Evolutionary conservation across 1,140 invertebrate species (phyloP), one percentile per base, ranked within the genome.

Genomic region (Ceratosolen solmsi): DNA sequence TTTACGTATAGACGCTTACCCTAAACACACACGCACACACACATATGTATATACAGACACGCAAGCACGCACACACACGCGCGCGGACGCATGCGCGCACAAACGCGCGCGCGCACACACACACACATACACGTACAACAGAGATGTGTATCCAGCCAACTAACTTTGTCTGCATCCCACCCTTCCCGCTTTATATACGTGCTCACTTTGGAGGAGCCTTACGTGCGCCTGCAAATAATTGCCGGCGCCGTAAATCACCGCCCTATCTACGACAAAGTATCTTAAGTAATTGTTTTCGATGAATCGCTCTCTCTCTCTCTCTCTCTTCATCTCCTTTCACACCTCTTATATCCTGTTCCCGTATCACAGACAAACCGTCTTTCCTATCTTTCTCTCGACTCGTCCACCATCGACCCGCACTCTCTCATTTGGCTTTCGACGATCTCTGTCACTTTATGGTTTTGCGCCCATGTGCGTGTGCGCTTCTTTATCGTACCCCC

Each of bases 211-310:
- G 11, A 46, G 41, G 41, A 71, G 54, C 74, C 58, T 79, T 79
- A 79, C 51, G 79, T 75, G 79, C 79, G 79, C 49, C 79, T 81
- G 79, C 72, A 58, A 81, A 81, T 81, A 81, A 81, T 81, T 75
- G 79, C 72, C 72, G 72, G 71, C 58, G 71, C 72, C 79, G 79
- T 81, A 81, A 81, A 81, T 81, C 79, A 81, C 70, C 71, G 46
- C 54, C 70, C 79, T 74, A 80, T 74, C 79, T 80, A 73, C 72
- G 79, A 75, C 79, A 81, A 81, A 81, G 79, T 81, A 75, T 81
- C 79, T 75, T 75, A 81, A 81, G 79, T 81, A 81, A 81, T 81
- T 81, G 79, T 81, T 81, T 81, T 81, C 79, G 65, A 81, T 81
- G 72, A 75, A 75, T 75, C 46, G 72, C 11, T 51, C 46, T 9